Evolutionary conservation across 2,113 vertebrate genomes (phyloP), one percentile per base, ranked within the genome.

Genomic region (Andinoacara biseriatus): DNA sequence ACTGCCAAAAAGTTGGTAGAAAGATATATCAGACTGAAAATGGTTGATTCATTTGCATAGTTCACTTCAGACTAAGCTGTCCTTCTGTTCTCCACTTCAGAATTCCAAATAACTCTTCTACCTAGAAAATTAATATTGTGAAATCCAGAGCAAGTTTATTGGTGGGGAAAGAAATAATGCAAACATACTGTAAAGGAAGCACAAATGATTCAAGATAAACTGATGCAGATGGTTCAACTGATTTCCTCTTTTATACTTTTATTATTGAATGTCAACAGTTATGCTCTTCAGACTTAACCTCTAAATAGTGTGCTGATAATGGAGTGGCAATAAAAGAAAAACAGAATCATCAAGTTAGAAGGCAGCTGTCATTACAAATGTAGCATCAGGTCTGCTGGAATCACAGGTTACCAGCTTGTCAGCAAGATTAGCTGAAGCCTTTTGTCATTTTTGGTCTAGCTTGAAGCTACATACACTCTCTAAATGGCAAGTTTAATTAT

Each of bases 261-360:
- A 14, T 87, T 76, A 86, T 88, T 54, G 82, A 83, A 62, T 88
- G 86, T 74, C 87, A 88, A 46, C 79, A 75, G 61, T 85, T 84
- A 60, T 72, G 67, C 40, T 74, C 74, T 62, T 24, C 40, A 78
- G 62, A 74, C 78, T 82, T 40, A 29, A 57, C 60, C 69, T 59
- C 52, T 84, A 8, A 80, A 61, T 57, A 62, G 38, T 56, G 46
- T 82, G 56, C 63, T 69, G 60, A 43, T 83, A 40, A 83, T 77
- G 61, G 74, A 81, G 58, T n/a, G 49, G 74, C 54, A 54, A 78
- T 43, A 38, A 65, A 86, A 49, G 35, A 18, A 7, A 40, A 35
- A 9, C 62, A n/a, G 20, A 63, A 79, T 7, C 15, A 87, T 85
- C 65, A 54, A 22, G 20, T 56, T 56, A n/a, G 54, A 22, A 22